Base-by-base conservation (phyloP, 2,888 invertebrate species). In the Steinernema scapterisci region DNA sequence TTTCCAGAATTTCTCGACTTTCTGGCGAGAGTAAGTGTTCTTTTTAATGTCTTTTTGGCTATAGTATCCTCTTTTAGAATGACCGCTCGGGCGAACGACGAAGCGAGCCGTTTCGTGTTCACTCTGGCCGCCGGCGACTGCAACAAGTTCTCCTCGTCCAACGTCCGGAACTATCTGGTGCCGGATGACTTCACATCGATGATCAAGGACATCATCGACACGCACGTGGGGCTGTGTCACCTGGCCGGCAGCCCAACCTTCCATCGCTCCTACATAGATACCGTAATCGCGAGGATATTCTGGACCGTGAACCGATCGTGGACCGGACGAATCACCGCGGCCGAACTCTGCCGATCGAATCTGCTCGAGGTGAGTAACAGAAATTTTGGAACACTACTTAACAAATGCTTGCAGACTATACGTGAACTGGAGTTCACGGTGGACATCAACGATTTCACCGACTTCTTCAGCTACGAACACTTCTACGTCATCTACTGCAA, bases 401-500 rank as follows among this genome's bases (percentile, higher is more conserved):
- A n/a, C n/a, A n/a, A n/a, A n/a, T n/a, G n/a, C 21, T 43, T 76
- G n/a, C 45, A 73, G 74, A 82, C 80, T 1, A 80, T 86, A 38
- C 74, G 79, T 48, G 76, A 78, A 56, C 77, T 87, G 54, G 80
- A 82, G 43, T 73, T 75, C n/a, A 81, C 81, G 54, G 79, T 80
- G 51, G 85, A 84, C 70, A 85, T 84, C 79, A 84, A 83, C 76
- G 82, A 82, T 74, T 73, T 92, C 72, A 91, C 91, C 48, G 91
- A 92, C 79, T 90, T 89, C 89, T 93, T 91, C 91, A 97, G 97
- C 88, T 99, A 99, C 89, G 99, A 99, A 89, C 97, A 99, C 90
- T 99, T 99, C 90, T 52, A 72, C 72, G 99, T 99, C 77, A 97
- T 99, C 89, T 99, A 99, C 89, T 99, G 99, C 91, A 99, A 99